These are phyloP conservation scores for Polymixis flavicincta DNA, from an alignment of 2,888 invertebrate species.

Conservation along the genomic window DNA sequence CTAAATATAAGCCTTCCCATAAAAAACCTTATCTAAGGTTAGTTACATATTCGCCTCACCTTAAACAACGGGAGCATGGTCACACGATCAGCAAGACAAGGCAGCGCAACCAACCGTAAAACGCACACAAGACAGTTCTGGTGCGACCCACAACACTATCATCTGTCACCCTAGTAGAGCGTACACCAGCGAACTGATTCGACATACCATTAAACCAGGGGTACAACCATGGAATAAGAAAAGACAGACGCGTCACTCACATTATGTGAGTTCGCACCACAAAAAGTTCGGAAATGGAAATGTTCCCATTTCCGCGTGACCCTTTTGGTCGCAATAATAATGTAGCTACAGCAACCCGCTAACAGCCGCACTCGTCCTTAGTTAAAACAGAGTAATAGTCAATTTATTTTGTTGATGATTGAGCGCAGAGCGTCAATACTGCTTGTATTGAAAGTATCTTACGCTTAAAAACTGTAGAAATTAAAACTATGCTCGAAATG, in stretches of 20 bases:
- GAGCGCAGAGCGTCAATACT: not conserved
- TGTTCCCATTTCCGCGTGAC: not conserved
- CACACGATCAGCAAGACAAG: constrained; percentile 39
- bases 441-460: not conserved
- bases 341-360: no score
- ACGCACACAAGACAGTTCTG: constrained; percentile 40
- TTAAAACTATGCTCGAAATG: not conserved
- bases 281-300: no score
- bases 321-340: not conserved
- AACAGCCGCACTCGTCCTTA: not conserved
- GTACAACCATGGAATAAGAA: constrained; percentile 29
- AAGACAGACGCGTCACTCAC: constrained; percentile 3
- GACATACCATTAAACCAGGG: constrained; percentile 67
- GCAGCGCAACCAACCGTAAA: constrained; percentile 32
- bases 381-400: not conserved
- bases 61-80: not conserved
- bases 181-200: constrained; percentile 67
- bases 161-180: constrained; percentile 55
- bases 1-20: not conserved
- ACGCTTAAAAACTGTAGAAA: not conserved
- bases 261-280: not conserved
- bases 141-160: constrained; percentile 41
- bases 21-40: not conserved
- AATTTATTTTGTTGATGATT: not conserved
- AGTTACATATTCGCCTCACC: no score